phyloP scores from a whole-genome alignment of 2,888 invertebrate species.

The Cephus pulcher region DNA sequence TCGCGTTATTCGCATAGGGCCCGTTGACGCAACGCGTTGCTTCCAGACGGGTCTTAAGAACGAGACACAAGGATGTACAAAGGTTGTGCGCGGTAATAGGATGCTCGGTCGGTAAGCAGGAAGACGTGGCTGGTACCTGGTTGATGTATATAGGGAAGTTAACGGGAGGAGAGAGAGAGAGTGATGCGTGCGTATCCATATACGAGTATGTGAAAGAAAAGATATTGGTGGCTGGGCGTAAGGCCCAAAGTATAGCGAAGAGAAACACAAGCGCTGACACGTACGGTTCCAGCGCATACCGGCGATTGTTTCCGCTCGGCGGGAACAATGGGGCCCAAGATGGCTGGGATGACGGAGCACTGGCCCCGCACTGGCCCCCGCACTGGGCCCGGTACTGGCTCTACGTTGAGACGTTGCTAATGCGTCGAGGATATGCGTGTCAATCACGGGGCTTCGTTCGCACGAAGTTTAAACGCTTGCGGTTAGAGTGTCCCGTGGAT shows the following conservation, averaged over 20 bases:
- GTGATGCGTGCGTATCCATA: too few relatives aligned
- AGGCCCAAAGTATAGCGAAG: too few relatives aligned
- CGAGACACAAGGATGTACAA: too few relatives aligned
- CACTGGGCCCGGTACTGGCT: not conserved
- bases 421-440: slow-evolving; percentile 31
- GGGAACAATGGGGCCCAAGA: slow-evolving; percentile 33
- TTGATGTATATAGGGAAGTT: not conserved
- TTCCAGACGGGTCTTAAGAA: not conserved
- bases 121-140: not conserved
- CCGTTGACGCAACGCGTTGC: slow-evolving; percentile 8
- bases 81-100: not conserved
- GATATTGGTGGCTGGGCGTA: too few relatives aligned
- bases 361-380: slow-evolving; percentile 4
- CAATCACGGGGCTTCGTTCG: slow-evolving; percentile 27
- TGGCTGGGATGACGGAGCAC: slow-evolving; percentile 21
- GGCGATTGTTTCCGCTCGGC: slow-evolving; percentile 35
- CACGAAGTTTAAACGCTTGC: slow-evolving; percentile 15
- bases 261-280: slow-evolving; percentile 28
- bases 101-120: not conserved
- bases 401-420: slow-evolving; percentile 14
- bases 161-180: not conserved
- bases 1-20: slow-evolving; percentile 16
- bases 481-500: too few relatives aligned
- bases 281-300: slow-evolving; percentile 39
- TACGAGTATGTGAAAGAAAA: too few relatives aligned